Base-by-base conservation (phyloP, 2,113 vertebrate species). In the Lophotis ruficrista region DNA sequence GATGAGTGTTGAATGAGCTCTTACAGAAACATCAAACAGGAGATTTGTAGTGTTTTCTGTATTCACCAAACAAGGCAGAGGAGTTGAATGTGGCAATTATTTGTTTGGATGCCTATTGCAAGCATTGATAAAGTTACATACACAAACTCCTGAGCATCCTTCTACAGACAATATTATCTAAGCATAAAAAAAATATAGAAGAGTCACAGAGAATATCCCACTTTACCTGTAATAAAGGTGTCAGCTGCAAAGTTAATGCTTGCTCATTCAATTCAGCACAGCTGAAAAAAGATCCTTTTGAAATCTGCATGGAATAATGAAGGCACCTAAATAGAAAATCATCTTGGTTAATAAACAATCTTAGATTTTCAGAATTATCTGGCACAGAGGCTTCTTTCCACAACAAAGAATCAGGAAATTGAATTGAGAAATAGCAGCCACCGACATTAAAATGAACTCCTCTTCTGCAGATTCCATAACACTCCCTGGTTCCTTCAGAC, bases 161-260 rank as follows among this genome's bases (percentile, higher is more conserved):
- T 65, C 20, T 86, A 38, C 12, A 53, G 35, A 25, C 23, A 60
- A 6, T 25, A 14, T 45, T 82, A 51, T 8, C 51, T 38, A 61
- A 57, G 13, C 66, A 71, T 43, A 6, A 25, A 37, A 64, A 70
- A 45, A 35, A 7, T 22, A 9, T 4, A 41, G 27, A 24, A 33
- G 54, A 70, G 25, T 16, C 53, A 31, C 37, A 12, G 1, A 43
- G 50, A 66, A 70, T 60, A 35, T 37, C 27, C 16, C 12, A 28
- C 35, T 87, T 86, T 97, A 97, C 96, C 98, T 97, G 96, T 43
- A 97, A 68, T 38, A 98, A 95, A 50, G 98, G 92, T 64, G 90
- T 96, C 69, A 98, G 83, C 77, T 96, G 95, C 72, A 98, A 94
- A 69, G 93, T 87, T 62, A 96, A 82, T 16, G 95, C 97, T 95